phyloP scores from a whole-genome alignment of 2,113 vertebrate species.

The Ciconia stormi region DNA sequence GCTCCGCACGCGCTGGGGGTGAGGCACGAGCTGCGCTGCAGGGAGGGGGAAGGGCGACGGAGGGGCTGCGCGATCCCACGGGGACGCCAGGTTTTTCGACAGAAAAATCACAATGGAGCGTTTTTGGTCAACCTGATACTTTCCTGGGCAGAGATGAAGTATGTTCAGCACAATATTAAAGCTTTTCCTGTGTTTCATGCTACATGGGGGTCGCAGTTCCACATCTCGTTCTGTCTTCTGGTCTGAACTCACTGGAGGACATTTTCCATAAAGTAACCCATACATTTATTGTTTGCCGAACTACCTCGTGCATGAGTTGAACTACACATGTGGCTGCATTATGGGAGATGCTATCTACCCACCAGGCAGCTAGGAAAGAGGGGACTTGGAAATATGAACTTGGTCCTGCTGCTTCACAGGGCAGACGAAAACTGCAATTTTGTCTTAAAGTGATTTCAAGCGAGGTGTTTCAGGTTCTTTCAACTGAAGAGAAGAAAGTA shows the following conservation, averaged over 20 bases:
- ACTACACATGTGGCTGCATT: neutral
- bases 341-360: neutral
- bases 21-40: neutral
- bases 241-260: neutral
- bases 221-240: neutral
- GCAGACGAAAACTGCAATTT: neutral
- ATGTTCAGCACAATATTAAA: too few relatives aligned
- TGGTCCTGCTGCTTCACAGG: neutral
- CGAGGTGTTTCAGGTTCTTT: neutral
- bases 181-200: neutral
- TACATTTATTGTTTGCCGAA: neutral
- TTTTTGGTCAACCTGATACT: neutral
- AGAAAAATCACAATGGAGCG: neutral
- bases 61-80: fast-evolving
- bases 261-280: neutral
- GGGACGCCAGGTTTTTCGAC: neutral
- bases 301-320: neutral
- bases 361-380: neutral
- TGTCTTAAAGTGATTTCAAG: neutral
- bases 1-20: neutral
- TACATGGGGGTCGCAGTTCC: neutral
- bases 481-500: neutral
- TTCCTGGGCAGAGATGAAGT: neutral
- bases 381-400: neutral
- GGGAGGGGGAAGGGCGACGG: neutral